Percentiles rank a stretch among this genome's conserved stretches.
phyloP scores from a whole-genome alignment of 2,888 invertebrate species.

The Drosophila putrida region DNA sequence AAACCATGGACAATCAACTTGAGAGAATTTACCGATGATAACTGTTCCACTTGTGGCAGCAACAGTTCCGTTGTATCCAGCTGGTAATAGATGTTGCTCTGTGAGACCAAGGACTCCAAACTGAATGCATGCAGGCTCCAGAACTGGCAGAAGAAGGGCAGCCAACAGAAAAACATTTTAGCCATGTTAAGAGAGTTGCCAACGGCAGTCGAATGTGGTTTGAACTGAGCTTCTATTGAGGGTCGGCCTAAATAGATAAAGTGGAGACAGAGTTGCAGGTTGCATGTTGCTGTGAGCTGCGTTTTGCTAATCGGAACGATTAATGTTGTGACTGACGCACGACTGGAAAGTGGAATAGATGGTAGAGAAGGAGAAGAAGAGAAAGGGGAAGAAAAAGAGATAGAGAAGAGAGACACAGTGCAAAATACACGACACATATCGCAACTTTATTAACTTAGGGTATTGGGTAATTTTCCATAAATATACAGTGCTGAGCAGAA shows the following conservation, averaged over 20 bases:
- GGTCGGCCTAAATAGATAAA: constrained; percentile 24
- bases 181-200: constrained; percentile 42
- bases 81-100: constrained; percentile 51
- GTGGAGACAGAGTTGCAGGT: not conserved
- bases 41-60: constrained; percentile 54
- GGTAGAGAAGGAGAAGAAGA: not conserved
- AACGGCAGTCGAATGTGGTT: not conserved
- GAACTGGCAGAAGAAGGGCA: constrained; percentile 49
- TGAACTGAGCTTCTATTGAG: not conserved
- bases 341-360: constrained; percentile 1
- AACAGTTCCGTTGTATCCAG: constrained; percentile 50
- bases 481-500: constrained; percentile 49
- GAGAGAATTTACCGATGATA: constrained; percentile 55
- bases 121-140: constrained; percentile 42
- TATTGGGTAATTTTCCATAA: constrained; percentile 72
- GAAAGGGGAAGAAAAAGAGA: not conserved
- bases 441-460: constrained; percentile 62
- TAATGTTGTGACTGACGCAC: constrained; percentile 51
- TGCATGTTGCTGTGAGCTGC: constrained; percentile 38
- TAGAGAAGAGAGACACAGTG: not conserved
- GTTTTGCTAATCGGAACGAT: constrained; percentile 54
- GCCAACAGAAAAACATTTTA: constrained; percentile 34
- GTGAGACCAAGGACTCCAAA: constrained; percentile 35
- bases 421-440: constrained; percentile 29
- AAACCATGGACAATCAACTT: constrained; percentile 84